A percentile compares a stretch with the other conserved stretches of the same genome.
Conservation (phyloP, 2,888 invertebrate species). For the Bibio marci region DNA sequence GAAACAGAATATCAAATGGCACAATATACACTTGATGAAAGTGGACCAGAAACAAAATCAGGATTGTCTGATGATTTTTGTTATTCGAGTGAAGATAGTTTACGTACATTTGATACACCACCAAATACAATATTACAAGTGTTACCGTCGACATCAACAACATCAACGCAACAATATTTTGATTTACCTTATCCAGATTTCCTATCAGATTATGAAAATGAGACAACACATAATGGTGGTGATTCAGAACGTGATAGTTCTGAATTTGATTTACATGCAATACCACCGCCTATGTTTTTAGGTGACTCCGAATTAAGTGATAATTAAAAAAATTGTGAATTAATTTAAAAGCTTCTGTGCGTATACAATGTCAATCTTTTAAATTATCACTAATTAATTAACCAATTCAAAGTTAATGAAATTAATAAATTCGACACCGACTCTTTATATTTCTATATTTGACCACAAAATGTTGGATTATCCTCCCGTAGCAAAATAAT, state of each 20-base stretch:
- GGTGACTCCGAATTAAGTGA: slow-evolving; percentile 50
- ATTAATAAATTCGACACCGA: too few relatives aligned
- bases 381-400: too few relatives aligned
- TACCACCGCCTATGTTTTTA: slow-evolving; percentile 60
- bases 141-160: slow-evolving; percentile 8
- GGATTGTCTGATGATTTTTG: slow-evolving; percentile 27
- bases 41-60: slow-evolving; percentile 23
- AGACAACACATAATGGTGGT: slow-evolving; percentile 30
- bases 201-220: slow-evolving; percentile 33
- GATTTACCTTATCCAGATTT: slow-evolving; percentile 32
- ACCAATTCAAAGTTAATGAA: too few relatives aligned
- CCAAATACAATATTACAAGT: not conserved
- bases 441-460: too few relatives aligned
- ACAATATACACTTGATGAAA: slow-evolving; percentile 16
- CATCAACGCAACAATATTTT: slow-evolving; percentile 16
- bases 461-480: too few relatives aligned
- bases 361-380: too few relatives aligned
- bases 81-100: slow-evolving; percentile 24
- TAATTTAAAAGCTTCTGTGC: too few relatives aligned
- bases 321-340: slow-evolving; percentile 10
- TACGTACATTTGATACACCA: slow-evolving; percentile 7
- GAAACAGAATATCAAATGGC: slow-evolving; percentile 12
- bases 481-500: too few relatives aligned
- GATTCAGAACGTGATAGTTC: slow-evolving; percentile 42
- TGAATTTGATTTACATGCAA: slow-evolving; percentile 51